Conservation (phyloP, 2,888 invertebrate species). For the Philaethria dido region DNA sequence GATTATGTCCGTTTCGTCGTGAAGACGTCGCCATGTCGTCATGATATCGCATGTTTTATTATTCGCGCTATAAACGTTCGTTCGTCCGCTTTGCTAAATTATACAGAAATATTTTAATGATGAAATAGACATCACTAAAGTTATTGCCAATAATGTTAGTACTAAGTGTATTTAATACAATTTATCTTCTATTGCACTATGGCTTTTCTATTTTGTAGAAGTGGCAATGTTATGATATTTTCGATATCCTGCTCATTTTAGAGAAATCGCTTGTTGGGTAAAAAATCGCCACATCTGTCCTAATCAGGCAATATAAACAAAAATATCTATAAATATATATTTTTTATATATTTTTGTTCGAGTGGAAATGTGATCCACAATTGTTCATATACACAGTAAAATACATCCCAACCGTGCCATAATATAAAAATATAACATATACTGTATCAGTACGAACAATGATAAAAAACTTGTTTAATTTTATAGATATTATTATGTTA, state of each 20-base stretch:
- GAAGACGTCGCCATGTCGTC: slow-evolving; percentile 77
- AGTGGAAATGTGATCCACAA: background rate
- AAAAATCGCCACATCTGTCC: too few relatives aligned
- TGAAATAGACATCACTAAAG: background rate
- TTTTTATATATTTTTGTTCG: too few relatives aligned
- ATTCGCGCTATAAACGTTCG: slow-evolving; percentile 70
- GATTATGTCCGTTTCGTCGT: slow-evolving; percentile 80
- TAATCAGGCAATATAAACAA: too few relatives aligned
- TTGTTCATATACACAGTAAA: background rate
- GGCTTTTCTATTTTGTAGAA: background rate
- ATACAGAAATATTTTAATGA: slow-evolving; percentile 53
- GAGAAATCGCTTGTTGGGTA: too few relatives aligned
- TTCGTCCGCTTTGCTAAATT: slow-evolving; percentile 59
- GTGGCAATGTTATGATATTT: background rate
- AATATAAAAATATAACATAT: too few relatives aligned
- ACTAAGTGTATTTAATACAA: background rate
- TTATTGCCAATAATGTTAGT: slow-evolving; percentile 7
- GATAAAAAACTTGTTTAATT: too few relatives aligned
- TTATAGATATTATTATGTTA: too few relatives aligned
- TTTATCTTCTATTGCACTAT: background rate
- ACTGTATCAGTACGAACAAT: too few relatives aligned
- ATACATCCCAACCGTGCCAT: background rate
- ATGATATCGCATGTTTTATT: slow-evolving; percentile 77
- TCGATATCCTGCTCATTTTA: too few relatives aligned
- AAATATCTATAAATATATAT: too few relatives aligned